Conservation (phyloP, 1,140 invertebrate species). For the Neotoxoptera formosana region DNA sequence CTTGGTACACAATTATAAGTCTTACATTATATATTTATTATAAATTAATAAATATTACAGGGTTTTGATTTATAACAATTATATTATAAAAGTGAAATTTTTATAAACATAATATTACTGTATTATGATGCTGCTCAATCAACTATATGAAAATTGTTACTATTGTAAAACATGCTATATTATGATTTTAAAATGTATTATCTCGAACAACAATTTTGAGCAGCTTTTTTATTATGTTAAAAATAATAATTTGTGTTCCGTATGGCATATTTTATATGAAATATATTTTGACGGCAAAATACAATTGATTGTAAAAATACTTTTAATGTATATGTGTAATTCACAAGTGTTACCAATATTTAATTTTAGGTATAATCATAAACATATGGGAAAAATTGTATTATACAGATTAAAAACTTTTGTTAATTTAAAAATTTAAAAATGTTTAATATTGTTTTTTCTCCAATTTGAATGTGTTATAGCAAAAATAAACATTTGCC, state of each 20-base stretch:
- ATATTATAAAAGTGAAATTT: not conserved
- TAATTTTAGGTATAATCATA: constrained; percentile 29
- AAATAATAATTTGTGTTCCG: constrained; percentile 26
- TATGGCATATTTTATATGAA: constrained; percentile 24
- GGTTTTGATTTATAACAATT: constrained; percentile 38
- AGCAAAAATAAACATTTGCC: not conserved
- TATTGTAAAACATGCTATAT: constrained; percentile 1
- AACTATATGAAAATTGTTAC: constrained; percentile 3
- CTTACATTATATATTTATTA: constrained; percentile 48
- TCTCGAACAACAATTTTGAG: constrained; percentile 8
- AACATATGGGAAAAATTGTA: not conserved
- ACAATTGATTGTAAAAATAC: not conserved
- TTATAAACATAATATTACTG: constrained; percentile 13
- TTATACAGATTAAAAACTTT: constrained; percentile 18
- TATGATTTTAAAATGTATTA: not conserved
- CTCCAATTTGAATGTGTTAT: not conserved
- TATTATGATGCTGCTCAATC: constrained; percentile 44
- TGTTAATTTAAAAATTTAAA: constrained; percentile 15
- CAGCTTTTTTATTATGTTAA: not conserved
- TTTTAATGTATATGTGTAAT: constrained; percentile 30
- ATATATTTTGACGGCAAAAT: not conserved
- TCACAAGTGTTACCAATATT: constrained; percentile 35
- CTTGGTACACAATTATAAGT: constrained; percentile 41
- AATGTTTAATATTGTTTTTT: constrained; percentile 3
- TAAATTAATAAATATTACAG: constrained; percentile 39